Percentiles rank a stretch among this genome's conserved stretches.
Conservation (phyloP, 2,888 invertebrate genomes). For the Chrysomela aeneicollis region DNA sequence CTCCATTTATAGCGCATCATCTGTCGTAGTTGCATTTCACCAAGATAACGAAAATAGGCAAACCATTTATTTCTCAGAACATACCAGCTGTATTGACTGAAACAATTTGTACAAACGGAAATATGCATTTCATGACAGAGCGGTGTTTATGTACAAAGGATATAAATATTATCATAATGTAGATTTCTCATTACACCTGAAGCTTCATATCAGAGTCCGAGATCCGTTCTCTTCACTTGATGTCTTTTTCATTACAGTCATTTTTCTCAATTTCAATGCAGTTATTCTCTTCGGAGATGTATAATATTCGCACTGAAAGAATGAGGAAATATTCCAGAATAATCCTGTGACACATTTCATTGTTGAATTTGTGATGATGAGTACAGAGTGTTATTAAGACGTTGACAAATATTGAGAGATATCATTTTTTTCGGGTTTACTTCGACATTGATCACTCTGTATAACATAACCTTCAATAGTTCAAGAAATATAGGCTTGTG, state of each 20-base stretch:
- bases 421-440: no score
- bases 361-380: no score
- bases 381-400: no score
- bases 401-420: no score
- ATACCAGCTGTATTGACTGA: conserved; percentile 21
- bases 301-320: no score
- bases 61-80: conserved; percentile 17
- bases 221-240: conserved; percentile 17
- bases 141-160: conserved; percentile 23
- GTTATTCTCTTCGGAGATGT: no score
- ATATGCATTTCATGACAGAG: conserved; percentile 29
- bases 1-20: conserved; percentile 20
- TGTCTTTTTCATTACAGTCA: conserved; percentile 4
- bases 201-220: conserved; percentile 14
- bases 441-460: no score
- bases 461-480: no score
- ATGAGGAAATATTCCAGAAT: no score
- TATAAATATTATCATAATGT: conserved; percentile 14
- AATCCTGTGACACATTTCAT: no score
- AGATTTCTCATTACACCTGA: conserved; percentile 30
- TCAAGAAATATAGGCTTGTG: no score
- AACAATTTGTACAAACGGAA: conserved; percentile 22
- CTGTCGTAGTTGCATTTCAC: conserved; percentile 18
- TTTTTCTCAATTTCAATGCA: not conserved
- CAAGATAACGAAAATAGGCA: conserved; percentile 21